Base-by-base conservation (phyloP, 2,113 vertebrate species). In the Todiramphus chloris region DNA sequence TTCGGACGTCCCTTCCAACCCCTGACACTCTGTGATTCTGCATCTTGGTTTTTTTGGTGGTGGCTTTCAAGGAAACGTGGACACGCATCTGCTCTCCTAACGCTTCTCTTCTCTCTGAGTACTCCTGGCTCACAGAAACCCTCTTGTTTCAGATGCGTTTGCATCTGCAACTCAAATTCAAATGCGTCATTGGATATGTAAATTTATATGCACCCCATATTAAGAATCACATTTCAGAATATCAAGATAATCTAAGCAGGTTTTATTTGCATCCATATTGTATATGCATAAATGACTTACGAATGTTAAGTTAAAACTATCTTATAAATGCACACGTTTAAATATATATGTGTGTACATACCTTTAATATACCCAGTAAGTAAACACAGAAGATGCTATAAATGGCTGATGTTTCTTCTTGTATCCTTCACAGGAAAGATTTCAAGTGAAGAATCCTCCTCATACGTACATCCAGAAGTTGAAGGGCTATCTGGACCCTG, bases 381-480 rank as follows among this genome's bases (percentile, higher is more conserved):
- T 6, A 41, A 76, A 37, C 11, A 19, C 2, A 33, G 62, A 5
- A 11, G 30, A 11, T n/a, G 35, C 90, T 72, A 5, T 17, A 20
- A 66, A 53, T 44, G 39, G 33, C 77, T 94, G 85, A 94, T 73
- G 51, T 80, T 95, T 76, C 4, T 41, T 95, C 75, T 93, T 43
- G 18, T 85, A 7, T 93, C 96, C 80, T 63, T 74, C 93, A 53
- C 98, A 99, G 99, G 99, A 99, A 94, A 98, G 99, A 24, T 99
- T 99, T 97, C 99, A 99, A 96, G 99, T 99, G 97, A 99, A 99
- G 98, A 99, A 99, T 92, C 99, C 99, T 63, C 99, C 99, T 7
- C 99, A 99, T 85, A 99, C 99, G 0, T 99, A 99, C 89, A 99
- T 99, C 96, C 99, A 99, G 94, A 99, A 99, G 97, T 83, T 99